Evolutionary conservation across 1,140 invertebrate genomes (phyloP).

Genomic region (Meloidogyne chitwoodi): DNA sequence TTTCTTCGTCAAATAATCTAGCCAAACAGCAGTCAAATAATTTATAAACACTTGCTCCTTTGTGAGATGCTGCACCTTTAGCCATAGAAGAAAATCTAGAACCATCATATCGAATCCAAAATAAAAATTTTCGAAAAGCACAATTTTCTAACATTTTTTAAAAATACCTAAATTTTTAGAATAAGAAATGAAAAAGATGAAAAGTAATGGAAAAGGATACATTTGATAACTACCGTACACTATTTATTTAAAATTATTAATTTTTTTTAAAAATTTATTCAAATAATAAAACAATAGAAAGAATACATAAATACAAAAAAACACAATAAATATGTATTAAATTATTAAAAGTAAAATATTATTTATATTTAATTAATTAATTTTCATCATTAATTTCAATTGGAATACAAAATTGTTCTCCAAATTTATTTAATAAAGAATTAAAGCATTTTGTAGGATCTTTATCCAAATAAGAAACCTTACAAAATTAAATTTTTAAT

Average conservation of each 20-base stretch:
- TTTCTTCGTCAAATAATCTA: neutral
- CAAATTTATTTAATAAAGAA: neutral
- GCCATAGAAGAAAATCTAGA: constrained; percentile 49
- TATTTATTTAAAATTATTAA: no score
- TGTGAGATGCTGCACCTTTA: constrained; percentile 23
- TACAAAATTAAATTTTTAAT: neutral
- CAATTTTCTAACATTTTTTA: neutral
- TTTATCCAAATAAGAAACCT: neutral
- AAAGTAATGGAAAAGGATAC: no score
- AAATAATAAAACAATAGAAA: no score
- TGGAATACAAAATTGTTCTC: neutral
- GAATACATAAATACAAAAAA: no score
- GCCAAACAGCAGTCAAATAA: constrained; percentile 1
- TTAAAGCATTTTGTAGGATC: neutral
- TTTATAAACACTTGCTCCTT: constrained; percentile 1
- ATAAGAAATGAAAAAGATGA: no score
- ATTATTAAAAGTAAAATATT: no score
- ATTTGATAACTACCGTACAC: no score
- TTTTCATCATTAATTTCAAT: neutral
- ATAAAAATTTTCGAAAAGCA: constrained; percentile 25
- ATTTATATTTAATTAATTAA: neutral
- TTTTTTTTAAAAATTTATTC: no score
- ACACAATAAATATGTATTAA: no score
- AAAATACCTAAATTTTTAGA: no score
- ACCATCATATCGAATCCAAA: constrained; percentile 48